A percentile compares a stretch with the other conserved stretches of the same genome.
Evolutionary conservation across 2,113 vertebrate species (phyloP).

Genomic region (Sorex araneus): DNA sequence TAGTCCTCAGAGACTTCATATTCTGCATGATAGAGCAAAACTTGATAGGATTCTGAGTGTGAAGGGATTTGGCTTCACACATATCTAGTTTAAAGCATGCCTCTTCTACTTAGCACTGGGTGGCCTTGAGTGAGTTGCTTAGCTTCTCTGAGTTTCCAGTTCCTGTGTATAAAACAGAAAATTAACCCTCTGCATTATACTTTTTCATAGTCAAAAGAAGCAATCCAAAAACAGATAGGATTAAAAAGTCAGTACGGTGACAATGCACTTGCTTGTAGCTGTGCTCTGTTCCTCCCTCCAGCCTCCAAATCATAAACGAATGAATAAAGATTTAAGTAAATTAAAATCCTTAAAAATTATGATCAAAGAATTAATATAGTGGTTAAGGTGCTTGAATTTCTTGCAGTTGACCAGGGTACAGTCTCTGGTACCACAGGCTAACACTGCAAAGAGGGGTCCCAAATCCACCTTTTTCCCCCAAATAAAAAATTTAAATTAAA

Average conservation of each 20-base stretch:
- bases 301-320: not conserved
- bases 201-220: conserved; percentile 13
- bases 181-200: not conserved
- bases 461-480: no score
- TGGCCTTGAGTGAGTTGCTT: conserved; percentile 2
- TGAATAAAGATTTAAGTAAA: not conserved
- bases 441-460: no score
- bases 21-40: not conserved
- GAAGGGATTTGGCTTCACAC: not conserved
- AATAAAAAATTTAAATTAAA: not conserved
- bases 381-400: no score
- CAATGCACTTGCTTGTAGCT: no score
- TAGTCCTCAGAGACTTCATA: not conserved
- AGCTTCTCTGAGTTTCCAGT: conserved; percentile 31
- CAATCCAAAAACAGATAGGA: not conserved
- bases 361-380: no score
- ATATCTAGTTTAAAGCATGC: not conserved
- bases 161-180: conserved; percentile 37
- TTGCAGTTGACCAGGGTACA: no score
- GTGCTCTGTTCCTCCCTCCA: no score
- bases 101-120: not conserved
- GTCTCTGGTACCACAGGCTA: no score
- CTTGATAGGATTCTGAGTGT: rapidly evolving
- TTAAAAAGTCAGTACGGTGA: no score
- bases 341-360: not conserved